A percentile compares a stretch with the other conserved stretches of the same genome.
Evolutionary conservation across 2,888 invertebrate genomes (phyloP).

Genomic region (Chloroclysta siterata): DNA sequence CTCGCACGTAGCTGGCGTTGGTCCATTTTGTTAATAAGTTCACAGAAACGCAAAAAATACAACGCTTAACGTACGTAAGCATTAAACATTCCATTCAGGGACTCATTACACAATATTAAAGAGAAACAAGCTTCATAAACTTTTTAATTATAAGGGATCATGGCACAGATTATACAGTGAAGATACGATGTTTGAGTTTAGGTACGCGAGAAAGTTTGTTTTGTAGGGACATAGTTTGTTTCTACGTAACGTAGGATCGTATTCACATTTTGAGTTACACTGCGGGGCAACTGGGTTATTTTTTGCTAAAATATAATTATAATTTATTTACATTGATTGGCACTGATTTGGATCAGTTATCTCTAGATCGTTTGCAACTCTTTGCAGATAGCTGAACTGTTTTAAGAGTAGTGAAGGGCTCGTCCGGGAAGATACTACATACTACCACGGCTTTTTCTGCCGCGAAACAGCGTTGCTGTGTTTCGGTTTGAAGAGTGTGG

Average conservation of each 20-base stretch:
- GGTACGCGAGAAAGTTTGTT: slow-evolving; percentile 11
- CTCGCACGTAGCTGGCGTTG: neutral
- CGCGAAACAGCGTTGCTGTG: no score
- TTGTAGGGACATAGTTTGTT: slow-evolving; percentile 9
- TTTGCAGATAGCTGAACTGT: no score
- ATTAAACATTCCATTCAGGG: slow-evolving; percentile 16
- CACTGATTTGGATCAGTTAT: no score
- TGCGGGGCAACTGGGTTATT: no score
- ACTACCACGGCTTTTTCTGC: no score
- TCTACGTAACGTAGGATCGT: neutral
- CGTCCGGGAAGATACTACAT: no score
- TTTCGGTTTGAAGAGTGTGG: no score
- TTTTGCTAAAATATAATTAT: no score
- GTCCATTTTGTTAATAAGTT: slow-evolving; percentile 17
- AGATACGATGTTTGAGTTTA: slow-evolving; percentile 10
- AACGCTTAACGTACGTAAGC: slow-evolving; percentile 8
- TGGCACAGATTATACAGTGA: slow-evolving; percentile 9
- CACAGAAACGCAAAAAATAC: slow-evolving; percentile 16
- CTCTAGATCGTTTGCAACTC: no score
- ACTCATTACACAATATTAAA: slow-evolving; percentile 29
- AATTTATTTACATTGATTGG: no score
- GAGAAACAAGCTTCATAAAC: slow-evolving; percentile 25
- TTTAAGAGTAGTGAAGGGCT: no score
- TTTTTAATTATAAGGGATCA: slow-evolving; percentile 30
- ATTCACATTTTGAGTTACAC: no score